phyloP scores from a whole-genome alignment of 2,888 invertebrate genomes.

The Scotopteryx bipunctaria region DNA sequence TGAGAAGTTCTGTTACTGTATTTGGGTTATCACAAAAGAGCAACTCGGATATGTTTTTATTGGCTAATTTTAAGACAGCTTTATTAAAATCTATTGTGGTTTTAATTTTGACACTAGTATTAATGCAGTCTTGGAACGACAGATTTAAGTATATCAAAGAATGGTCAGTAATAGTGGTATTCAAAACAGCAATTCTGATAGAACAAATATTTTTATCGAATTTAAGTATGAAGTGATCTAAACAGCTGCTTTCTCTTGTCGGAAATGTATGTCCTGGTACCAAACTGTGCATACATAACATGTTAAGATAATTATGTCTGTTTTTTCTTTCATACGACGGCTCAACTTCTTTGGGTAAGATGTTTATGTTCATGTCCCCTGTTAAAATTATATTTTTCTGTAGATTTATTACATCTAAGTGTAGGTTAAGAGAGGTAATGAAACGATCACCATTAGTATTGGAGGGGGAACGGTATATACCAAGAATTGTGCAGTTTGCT shows the following conservation, averaged over 20 bases:
- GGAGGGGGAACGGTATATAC: slow-evolving; percentile 40
- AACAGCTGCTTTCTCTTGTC: slow-evolving; percentile 34
- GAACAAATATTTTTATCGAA: slow-evolving; percentile 13
- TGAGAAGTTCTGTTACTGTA: background rate
- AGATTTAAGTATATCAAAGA: slow-evolving; percentile 10
- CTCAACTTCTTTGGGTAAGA: slow-evolving; percentile 22
- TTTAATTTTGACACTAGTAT: slow-evolving; percentile 2
- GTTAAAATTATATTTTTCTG: slow-evolving; percentile 31
- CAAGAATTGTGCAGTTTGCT: slow-evolving; percentile 20
- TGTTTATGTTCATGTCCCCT: slow-evolving; percentile 42
- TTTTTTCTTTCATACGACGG: slow-evolving; percentile 30
- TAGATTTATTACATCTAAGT: slow-evolving; percentile 22
- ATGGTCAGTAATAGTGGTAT: slow-evolving; percentile 27
- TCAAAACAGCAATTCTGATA: slow-evolving; percentile 18
- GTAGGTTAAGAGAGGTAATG: slow-evolving; percentile 28
- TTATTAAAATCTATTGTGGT: slow-evolving; percentile 16
- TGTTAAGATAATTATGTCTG: slow-evolving; percentile 31
- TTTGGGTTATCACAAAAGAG: slow-evolving; percentile 11
- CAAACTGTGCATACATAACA: slow-evolving; percentile 31
- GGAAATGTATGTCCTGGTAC: slow-evolving; percentile 36
- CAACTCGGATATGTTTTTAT: background rate
- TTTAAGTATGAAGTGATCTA: slow-evolving; percentile 35
- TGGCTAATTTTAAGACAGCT: background rate
- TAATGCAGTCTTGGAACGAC: slow-evolving; percentile 4
- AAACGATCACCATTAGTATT: slow-evolving; percentile 29